Percentiles rank a stretch among this genome's conserved stretches.
These are phyloP conservation scores for Trinectes maculatus DNA, from an alignment of 2,113 vertebrate species.

Conservation along the genomic window DNA sequence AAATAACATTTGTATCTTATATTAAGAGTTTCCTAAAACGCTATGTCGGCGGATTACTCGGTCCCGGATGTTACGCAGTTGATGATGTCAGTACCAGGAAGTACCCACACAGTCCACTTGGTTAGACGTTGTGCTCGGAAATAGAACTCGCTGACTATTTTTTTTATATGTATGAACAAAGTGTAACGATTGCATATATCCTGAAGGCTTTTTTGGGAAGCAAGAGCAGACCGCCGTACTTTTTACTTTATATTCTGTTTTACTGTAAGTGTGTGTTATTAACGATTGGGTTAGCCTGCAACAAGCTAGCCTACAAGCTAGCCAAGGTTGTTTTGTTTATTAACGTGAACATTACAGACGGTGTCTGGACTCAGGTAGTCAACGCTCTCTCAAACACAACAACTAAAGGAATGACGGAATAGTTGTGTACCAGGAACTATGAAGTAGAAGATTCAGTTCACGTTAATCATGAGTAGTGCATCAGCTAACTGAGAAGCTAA, in stretches of 20 bases:
- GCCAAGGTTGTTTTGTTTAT: constrained; percentile 59
- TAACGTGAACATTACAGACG: constrained; percentile 10
- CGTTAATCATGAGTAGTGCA: neutral
- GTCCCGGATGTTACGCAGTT: constrained; percentile 50
- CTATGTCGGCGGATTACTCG: no score
- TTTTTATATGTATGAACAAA: neutral
- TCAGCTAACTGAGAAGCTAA: constrained; percentile 24
- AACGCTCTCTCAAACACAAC: neutral
- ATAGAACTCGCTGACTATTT: neutral
- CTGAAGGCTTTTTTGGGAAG: neutral
- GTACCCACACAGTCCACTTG: constrained; percentile 28
- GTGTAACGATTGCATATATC: rapidly evolving
- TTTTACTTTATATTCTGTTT: neutral
- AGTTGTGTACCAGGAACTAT: no score
- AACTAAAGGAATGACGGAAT: rapidly evolving
- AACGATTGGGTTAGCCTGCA: constrained; percentile 25
- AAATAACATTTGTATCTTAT: neutral
- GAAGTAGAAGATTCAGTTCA: neutral
- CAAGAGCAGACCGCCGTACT: rapidly evolving
- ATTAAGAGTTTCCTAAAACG: neutral
- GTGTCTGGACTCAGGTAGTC: neutral
- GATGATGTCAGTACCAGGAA: constrained; percentile 47
- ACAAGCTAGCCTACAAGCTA: constrained; percentile 34
- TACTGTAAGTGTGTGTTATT: neutral
- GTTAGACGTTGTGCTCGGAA: neutral